These are phyloP conservation scores for Rugalucina vietnamica DNA, from an alignment of 2,888 invertebrate species.

Conservation along the genomic window DNA sequence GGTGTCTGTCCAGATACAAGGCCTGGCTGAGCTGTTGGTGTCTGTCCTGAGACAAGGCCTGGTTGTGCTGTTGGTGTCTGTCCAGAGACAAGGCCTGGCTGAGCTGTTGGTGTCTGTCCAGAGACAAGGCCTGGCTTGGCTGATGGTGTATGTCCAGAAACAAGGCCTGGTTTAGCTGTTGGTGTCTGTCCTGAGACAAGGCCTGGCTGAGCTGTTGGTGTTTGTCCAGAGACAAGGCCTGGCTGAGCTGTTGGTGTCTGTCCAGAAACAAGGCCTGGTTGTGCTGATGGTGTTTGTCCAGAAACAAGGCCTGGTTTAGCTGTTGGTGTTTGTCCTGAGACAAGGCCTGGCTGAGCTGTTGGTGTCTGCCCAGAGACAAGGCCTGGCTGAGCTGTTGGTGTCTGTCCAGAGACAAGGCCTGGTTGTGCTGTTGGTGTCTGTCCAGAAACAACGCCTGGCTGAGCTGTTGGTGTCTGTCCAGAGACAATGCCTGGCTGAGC, in stretches of 20 bases:
- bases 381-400: slow-evolving; percentile 50
- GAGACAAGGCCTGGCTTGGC: slow-evolving; percentile 32
- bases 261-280: slow-evolving; percentile 31
- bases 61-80: slow-evolving; percentile 53
- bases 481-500: slow-evolving; percentile 32
- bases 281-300: slow-evolving; percentile 38
- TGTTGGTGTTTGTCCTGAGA: slow-evolving; percentile 41
- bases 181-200: slow-evolving; percentile 34
- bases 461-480: slow-evolving; percentile 42
- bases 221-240: slow-evolving; percentile 27
- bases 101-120: slow-evolving; percentile 52
- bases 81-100: slow-evolving; percentile 39
- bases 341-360: slow-evolving; percentile 43
- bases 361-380: slow-evolving; percentile 30
- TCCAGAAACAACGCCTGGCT: slow-evolving; percentile 23
- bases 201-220: slow-evolving; percentile 48
- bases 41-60: slow-evolving; percentile 20
- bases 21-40: slow-evolving; percentile 34
- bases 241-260: slow-evolving; percentile 54
- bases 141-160: slow-evolving; percentile 26
- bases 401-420: slow-evolving; percentile 3
- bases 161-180: slow-evolving; percentile 47
- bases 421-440: slow-evolving; percentile 46
- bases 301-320: slow-evolving; percentile 31
- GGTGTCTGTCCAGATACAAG: slow-evolving; percentile 15